phyloP scores from a whole-genome alignment of 2,113 vertebrate genomes.

The Xyrauchen texanus region DNA sequence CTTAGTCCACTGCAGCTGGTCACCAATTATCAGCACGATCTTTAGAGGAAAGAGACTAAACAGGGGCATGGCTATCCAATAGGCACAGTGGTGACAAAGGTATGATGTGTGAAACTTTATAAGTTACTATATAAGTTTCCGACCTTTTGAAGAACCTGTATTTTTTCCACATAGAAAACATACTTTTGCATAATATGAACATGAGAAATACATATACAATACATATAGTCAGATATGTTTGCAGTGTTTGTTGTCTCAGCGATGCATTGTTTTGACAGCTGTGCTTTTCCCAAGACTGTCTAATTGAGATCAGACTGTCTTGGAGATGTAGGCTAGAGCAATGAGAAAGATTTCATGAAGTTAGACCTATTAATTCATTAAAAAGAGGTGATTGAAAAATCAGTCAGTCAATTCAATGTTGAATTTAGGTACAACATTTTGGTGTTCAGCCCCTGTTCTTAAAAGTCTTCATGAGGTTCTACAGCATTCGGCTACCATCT shows the following conservation, averaged over 20 bases:
- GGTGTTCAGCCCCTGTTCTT: background rate
- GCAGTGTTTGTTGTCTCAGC: background rate
- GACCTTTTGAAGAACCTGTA: background rate
- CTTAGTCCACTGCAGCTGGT: background rate
- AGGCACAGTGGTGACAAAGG: background rate
- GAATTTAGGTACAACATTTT: background rate
- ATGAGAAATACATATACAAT: too few relatives aligned
- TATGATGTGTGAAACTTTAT: background rate
- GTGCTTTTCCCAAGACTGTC: background rate
- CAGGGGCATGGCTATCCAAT: background rate
- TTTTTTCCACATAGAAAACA: background rate
- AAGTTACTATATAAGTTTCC: background rate
- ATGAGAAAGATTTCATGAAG: background rate
- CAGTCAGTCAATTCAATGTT: background rate
- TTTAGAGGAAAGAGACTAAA: background rate
- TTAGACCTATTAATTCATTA: background rate
- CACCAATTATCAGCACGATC: background rate
- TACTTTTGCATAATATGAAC: background rate
- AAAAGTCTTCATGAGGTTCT: background rate
- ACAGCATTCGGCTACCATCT: background rate
- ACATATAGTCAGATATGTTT: background rate
- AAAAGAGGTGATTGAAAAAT: background rate
- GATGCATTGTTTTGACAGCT: conserved; percentile 22
- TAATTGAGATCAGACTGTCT: background rate
- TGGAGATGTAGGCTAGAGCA: background rate